phyloP scores from a whole-genome alignment of 2,113 vertebrate genomes.

The Eretmochelys imbricata region DNA sequence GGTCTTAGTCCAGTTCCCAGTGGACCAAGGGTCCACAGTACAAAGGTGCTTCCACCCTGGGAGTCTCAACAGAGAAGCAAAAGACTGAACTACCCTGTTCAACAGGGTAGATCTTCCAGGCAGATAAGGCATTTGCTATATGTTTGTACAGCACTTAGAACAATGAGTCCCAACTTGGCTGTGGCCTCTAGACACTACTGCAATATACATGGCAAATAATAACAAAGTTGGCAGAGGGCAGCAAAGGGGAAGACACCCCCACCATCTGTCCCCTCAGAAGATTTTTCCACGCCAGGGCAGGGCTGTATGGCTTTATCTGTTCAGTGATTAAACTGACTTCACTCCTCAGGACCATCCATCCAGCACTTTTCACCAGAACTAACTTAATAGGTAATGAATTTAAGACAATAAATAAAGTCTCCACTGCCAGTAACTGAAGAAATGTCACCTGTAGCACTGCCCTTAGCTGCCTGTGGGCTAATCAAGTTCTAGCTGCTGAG shows the following conservation, averaged over 20 bases:
- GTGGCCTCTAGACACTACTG: not conserved
- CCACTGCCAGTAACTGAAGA: slow-evolving; percentile 40
- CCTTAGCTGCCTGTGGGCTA: slow-evolving; percentile 5
- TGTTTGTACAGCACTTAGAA: not conserved
- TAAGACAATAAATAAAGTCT: not conserved
- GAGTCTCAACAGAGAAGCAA: not conserved
- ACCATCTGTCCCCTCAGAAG: too few relatives aligned
- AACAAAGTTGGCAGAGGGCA: not conserved
- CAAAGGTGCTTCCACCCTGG: accelerated
- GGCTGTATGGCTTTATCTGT: not conserved
- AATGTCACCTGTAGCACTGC: not conserved
- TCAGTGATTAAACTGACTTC: slow-evolving; percentile 19
- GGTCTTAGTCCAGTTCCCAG: not conserved
- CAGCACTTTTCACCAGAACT: not conserved
- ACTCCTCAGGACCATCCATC: not conserved
- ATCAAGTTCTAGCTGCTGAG: not conserved
- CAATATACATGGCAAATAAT: not conserved
- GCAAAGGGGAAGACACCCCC: not conserved
- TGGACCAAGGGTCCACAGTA: not conserved
- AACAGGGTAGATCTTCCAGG: not conserved
- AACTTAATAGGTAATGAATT: not conserved
- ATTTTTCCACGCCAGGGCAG: too few relatives aligned
- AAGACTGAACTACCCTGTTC: not conserved
- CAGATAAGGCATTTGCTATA: not conserved
- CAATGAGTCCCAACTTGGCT: not conserved